Base-by-base conservation (phyloP, 2,113 vertebrate species). In the Rhea americana region DNA sequence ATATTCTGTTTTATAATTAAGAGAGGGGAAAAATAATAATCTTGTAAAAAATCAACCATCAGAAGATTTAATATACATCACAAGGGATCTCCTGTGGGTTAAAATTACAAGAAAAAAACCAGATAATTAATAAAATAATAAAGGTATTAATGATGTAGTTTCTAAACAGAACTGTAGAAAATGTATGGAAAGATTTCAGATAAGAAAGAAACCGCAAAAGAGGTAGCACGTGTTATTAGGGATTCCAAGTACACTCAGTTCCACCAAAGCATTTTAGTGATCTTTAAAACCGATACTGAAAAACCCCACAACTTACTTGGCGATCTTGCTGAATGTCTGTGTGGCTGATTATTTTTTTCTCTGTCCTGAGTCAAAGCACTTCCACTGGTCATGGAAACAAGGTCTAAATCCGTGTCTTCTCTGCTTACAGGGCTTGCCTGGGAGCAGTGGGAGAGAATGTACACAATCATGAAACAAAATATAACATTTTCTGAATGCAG, bases 381-480 rank as follows among this genome's bases (percentile, higher is more conserved):
- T 96, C 96, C 97, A 97, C 96, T 97, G 94, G 96, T 95, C 96
- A 97, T 93, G 95, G 96, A 98, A 97, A 97, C 96, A 84, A 96
- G 82, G 85, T 98, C 97, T 93, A 98, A 98, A 98, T 98, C 98
- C 87, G 58, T 97, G 95, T 97, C 95, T 96, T 98, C 98, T 98
- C 97, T 97, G 93, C 98, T 97, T 97, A 98, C 98, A 95, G 96
- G 90, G 93, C 97, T 98, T 96, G 98, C 98, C 99, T 99, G 96
- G 95, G 97, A 97, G 96, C 97, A 97, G 95, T 94, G 94, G 97
- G 97, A 97, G 97, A 97, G 97, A 97, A 98, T 98, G 97, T 98
- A 98, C 98, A 98, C 97, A 98, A 98, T 97, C 97, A 98, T 97
- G 97, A 98, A 98, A 97, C 97, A 98, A 98, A 98, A 98, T 97